Evolutionary conservation across 1,140 invertebrate species (phyloP), one percentile per base, ranked within the genome.

Genomic region (Drosophila sp.): DNA sequence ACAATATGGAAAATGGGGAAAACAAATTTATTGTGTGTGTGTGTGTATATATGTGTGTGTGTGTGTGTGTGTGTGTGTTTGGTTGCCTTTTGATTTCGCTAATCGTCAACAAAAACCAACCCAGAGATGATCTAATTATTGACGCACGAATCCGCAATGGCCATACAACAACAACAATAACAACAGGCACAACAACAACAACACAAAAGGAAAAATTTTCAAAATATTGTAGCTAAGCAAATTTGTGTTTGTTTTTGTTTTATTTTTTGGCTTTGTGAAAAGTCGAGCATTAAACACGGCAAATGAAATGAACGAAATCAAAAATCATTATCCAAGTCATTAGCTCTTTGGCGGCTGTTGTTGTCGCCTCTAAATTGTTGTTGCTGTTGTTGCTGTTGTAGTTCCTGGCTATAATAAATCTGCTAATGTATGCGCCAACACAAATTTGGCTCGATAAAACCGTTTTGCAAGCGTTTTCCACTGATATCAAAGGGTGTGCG

Each of bases 81-180:
- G 65, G 71, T 61, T 75, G 75, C 78, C 76, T 78, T 81, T 87
- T 87, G 78, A 87, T 87, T 86, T 87, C 70, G 83, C 69, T 87
- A 87, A 87, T 87, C 83, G 76, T 65, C 78, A 73, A 78, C 76
- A 87, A 87, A 77, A 87, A 70, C 71, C 66, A 78, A 61, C 80
- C 51, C 63, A 69, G 69, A 81, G 82, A 89, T 87, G 82, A 87
- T 87, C 82, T 87, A 87, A 87, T 87, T 87, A 87, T 87, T 87
- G 82, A 87, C 82, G 82, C 82, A 87, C 82, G 82, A 87, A 80
- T 89, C 79, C 72, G 66, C 70, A 72, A 74, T 71, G 56, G 63
- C 59, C 51, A 48, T 40, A 43, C 54, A 61, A 21, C 63, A 45
- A 38, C 51, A 57, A 67, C 32, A 38, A 61, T 46, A 67, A 46